phyloP scores from a whole-genome alignment of 2,113 vertebrate species.

The Ancistrus triradiatus region DNA sequence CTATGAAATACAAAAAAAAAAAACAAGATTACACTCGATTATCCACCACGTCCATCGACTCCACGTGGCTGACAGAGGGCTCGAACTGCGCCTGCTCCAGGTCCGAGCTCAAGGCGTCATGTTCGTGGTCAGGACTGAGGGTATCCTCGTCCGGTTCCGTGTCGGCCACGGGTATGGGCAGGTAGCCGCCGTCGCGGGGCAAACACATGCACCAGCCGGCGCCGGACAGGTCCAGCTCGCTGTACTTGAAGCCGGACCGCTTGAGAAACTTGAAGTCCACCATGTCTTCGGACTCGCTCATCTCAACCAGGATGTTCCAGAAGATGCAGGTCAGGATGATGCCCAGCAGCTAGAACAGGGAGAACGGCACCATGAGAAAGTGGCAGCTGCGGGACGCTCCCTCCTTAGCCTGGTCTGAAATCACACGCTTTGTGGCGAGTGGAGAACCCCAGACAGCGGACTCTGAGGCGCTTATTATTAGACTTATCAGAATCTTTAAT shows the following conservation, averaged over 20 bases:
- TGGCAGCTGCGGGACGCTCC: no score
- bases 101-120: slow-evolving; percentile 25
- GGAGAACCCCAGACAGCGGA: no score
- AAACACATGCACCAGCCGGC: slow-evolving; percentile 87
- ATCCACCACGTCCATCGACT: slow-evolving; percentile 66
- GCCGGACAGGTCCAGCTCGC: slow-evolving; percentile 72
- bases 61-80: slow-evolving; percentile 48
- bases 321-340: slow-evolving; percentile 78
- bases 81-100: slow-evolving; percentile 60
- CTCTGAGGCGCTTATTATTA: no score
- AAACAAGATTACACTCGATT: slow-evolving; percentile 48
- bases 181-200: slow-evolving; percentile 79
- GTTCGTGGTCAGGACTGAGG: slow-evolving; percentile 45
- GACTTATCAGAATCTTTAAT: no score
- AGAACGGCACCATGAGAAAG: background rate
- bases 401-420: no score
- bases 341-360: slow-evolving; percentile 69
- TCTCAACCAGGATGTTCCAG: slow-evolving; percentile 78
- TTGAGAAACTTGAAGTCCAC: slow-evolving; percentile 73
- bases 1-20: no score
- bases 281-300: slow-evolving; percentile 69
- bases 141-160: background rate
- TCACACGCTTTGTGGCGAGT: no score
- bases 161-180: slow-evolving; percentile 61
- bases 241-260: slow-evolving; percentile 57